Conservation (phyloP, 2,113 vertebrate genomes). For the Mustela lutreola region DNA sequence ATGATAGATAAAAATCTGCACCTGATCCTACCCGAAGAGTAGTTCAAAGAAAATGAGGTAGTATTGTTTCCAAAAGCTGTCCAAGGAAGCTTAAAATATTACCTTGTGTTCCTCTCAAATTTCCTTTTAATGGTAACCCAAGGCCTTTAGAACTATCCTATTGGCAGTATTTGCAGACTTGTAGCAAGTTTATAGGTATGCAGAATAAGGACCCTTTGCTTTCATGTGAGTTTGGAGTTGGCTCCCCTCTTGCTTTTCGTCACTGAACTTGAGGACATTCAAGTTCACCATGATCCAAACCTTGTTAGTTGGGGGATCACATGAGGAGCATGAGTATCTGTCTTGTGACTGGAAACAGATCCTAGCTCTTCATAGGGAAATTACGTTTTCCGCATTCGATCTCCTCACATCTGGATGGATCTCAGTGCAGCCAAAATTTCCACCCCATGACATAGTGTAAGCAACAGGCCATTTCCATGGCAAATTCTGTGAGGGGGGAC, state of each 20-base stretch:
- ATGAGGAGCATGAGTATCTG: not conserved
- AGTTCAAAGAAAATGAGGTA: not conserved
- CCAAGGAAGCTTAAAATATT: not conserved
- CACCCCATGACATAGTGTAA: not conserved
- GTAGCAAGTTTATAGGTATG: not conserved
- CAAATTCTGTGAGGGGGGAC: not conserved
- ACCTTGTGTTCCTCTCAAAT: not conserved
- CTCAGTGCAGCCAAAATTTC: not conserved
- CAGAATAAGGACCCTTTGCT: not conserved
- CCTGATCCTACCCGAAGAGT: not conserved
- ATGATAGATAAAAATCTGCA: not conserved
- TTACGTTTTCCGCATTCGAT: not conserved
- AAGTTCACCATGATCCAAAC: not conserved
- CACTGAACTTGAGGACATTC: slow-evolving; percentile 32
- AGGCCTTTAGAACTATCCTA: not conserved
- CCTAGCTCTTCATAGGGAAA: not conserved
- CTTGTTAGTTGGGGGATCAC: not conserved
- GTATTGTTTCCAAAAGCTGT: not conserved
- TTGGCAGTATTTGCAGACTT: not conserved
- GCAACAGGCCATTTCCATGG: not conserved
- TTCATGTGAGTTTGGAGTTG: not conserved
- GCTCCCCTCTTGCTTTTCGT: not conserved
- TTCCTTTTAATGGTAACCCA: not conserved
- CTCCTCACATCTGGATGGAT: not conserved
- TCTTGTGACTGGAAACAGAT: not conserved